Percentiles rank a stretch among this genome's conserved stretches.
Evolutionary conservation across 2,113 vertebrate genomes (phyloP).

Genomic region (Phainopepla nitens): DNA sequence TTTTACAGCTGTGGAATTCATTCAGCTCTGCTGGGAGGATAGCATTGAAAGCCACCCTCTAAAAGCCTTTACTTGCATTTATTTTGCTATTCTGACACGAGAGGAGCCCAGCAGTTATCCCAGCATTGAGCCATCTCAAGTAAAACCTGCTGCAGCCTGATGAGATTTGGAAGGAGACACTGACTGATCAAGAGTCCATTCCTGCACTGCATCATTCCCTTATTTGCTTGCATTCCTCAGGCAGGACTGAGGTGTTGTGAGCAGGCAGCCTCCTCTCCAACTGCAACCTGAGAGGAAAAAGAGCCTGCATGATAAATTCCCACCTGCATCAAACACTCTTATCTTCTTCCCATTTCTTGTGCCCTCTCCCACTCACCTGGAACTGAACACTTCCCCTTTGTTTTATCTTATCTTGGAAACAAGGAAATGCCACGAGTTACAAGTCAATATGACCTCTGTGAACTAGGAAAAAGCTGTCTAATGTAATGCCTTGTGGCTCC

Average conservation of each 20-base stretch:
- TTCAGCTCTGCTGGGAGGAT: neutral
- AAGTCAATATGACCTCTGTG: slow-evolving; percentile 83
- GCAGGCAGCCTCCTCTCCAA: neutral
- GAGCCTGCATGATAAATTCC: slow-evolving; percentile 47
- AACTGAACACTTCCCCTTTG: slow-evolving; percentile 77
- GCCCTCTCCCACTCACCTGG: slow-evolving; percentile 76
- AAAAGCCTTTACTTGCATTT: neutral
- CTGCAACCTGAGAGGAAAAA: slow-evolving; percentile 29
- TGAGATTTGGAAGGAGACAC: neutral
- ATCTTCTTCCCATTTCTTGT: slow-evolving; percentile 70
- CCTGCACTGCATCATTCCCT: neutral
- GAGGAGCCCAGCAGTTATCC: neutral
- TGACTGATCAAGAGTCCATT: neutral
- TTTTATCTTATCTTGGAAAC: slow-evolving; percentile 78
- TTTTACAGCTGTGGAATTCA: neutral
- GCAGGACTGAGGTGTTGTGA: neutral
- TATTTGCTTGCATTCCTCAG: slow-evolving; percentile 4
- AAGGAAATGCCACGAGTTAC: slow-evolving; percentile 77
- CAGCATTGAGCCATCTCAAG: neutral
- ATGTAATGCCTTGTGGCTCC: slow-evolving; percentile 56
- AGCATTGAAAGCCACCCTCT: neutral
- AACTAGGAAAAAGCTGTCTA: slow-evolving; percentile 68
- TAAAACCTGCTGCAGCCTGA: neutral
- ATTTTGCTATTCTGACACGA: neutral
- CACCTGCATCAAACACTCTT: slow-evolving; percentile 72